Base-by-base conservation (phyloP, 2,888 invertebrate species). In the Dicycla oo region DNA sequence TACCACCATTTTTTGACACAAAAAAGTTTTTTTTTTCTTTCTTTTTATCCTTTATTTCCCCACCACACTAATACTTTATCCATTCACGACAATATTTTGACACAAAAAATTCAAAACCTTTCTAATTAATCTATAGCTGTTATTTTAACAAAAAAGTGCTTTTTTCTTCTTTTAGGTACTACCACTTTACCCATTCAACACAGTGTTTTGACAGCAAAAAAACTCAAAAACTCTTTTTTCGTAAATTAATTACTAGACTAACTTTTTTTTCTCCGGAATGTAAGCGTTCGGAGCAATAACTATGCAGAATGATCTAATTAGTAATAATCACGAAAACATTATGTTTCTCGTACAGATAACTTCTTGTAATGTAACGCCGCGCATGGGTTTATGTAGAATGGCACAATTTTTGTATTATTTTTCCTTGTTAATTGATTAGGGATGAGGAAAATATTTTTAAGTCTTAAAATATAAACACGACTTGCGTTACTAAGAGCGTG, bases 301-400 rank as follows among this genome's bases (percentile, higher is more conserved):
- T 43, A 82, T 73, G 69, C 61, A 75, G 81, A 87, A 73, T 88
- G 89, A 86, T 89, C 90, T 88, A 91, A 90, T 90, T 91, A 86
- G 86, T 88, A 80, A 86, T 87, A 84, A 89, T 87, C 80, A 87
- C 86, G 61, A 68, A 71, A 87, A 88, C 88, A 86, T 80, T 56
- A 86, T 82, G 85, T 86, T 85, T 82, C 79, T 82, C 66, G 70
- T 45, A 74, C 56, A 30, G 90, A 90, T 89, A 90, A 88, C 69
- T 60, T 38, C 61, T 47, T 67, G 80, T 78, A 71, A n/a, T 80
- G 78, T 76, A 62, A 67, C 70, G 58, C 73, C 86, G 88, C 86
- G 83, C 65, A 74, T 60, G 71, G 69, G 26, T 65, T 86, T 76
- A 90, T 90, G 86, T 84, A 34, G 51, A 45, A 87, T 63, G 69